A percentile compares a stretch with the other conserved stretches of the same genome.
These are phyloP conservation scores for Augochlora pura DNA, from an alignment of 1,140 invertebrate genomes.

Conservation along the genomic window DNA sequence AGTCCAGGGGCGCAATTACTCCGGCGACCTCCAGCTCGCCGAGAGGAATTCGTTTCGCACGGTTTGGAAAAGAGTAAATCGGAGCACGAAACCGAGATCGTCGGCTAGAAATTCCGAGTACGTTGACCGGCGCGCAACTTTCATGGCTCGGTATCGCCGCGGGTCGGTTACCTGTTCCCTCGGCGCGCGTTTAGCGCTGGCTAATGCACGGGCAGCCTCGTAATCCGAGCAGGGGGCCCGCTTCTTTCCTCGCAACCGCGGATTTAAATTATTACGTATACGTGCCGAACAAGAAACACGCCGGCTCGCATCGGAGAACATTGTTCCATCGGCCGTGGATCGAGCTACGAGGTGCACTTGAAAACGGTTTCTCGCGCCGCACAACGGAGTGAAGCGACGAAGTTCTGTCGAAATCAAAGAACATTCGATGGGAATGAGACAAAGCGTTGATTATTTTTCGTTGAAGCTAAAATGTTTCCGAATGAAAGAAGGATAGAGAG, in stretches of 20 bases:
- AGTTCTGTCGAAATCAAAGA: too few species aligned
- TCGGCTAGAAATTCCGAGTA: slow-evolving; percentile 44
- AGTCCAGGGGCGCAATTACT: not conserved
- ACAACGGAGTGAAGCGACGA: too few species aligned
- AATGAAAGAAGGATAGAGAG: too few species aligned
- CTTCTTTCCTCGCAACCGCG: slow-evolving; percentile 17
- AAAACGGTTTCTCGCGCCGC: too few species aligned
- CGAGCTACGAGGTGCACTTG: too few species aligned
- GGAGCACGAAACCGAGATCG: slow-evolving; percentile 46
- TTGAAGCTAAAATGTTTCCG: too few species aligned
- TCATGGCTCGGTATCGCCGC: slow-evolving; percentile 44
- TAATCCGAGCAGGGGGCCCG: slow-evolving; percentile 5
- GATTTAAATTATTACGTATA: slow-evolving; percentile 22
- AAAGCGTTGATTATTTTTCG: too few species aligned
- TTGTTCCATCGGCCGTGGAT: not conserved
- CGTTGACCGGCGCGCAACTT: slow-evolving; percentile 53
- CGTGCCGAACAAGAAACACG: not conserved
- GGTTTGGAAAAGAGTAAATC: slow-evolving; percentile 14
- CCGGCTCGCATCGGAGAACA: not conserved
- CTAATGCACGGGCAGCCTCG: slow-evolving; percentile 40
- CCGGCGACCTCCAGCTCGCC: not conserved
- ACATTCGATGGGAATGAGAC: too few species aligned
- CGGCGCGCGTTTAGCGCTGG: slow-evolving; percentile 21
- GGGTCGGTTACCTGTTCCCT: slow-evolving; percentile 59
- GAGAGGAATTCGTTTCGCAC: not conserved